These are phyloP conservation scores for Agriopis leucophaearia DNA, from an alignment of 2,888 invertebrate species.

Conservation along the genomic window DNA sequence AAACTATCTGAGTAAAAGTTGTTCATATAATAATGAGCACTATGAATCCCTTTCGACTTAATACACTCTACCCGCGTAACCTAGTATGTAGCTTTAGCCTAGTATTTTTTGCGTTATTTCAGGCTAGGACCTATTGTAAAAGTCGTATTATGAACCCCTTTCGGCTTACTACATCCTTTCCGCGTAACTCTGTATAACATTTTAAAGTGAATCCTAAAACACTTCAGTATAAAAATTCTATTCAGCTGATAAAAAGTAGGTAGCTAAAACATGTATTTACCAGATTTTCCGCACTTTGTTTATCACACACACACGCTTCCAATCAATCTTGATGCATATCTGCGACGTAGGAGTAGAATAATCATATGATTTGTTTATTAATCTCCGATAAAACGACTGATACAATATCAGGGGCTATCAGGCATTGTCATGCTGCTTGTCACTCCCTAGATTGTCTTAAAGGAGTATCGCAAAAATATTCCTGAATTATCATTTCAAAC, in stretches of 20 bases:
- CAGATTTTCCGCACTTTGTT: slow-evolving; percentile 24
- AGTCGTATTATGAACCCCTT: no score
- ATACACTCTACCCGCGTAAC: no score
- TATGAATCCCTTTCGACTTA: no score
- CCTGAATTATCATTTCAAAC: not conserved
- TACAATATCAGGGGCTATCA: slow-evolving; percentile 35
- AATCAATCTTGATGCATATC: slow-evolving; percentile 41
- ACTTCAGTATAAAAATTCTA: no score
- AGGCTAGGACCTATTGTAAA: no score
- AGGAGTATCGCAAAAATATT: slow-evolving; percentile 5
- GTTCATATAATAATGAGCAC: no score
- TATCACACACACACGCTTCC: slow-evolving; percentile 19
- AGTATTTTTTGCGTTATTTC: no score
- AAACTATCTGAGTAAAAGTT: slow-evolving; percentile 5
- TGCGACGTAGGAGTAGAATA: slow-evolving; percentile 29
- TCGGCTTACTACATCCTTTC: no score
- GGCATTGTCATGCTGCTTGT: slow-evolving; percentile 29
- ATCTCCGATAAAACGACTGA: slow-evolving; percentile 32
- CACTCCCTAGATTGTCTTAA: slow-evolving; percentile 25
- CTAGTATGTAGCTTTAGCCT: no score
- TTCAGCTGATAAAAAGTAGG: not conserved
- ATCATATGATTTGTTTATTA: slow-evolving; percentile 42
- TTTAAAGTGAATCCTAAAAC: no score
- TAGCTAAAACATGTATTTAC: not conserved
- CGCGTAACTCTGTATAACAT: no score